Percentiles rank a stretch among this genome's conserved stretches.
These are phyloP conservation scores for Candoia aspera DNA, from an alignment of 2,113 vertebrate genomes.

Conservation along the genomic window DNA sequence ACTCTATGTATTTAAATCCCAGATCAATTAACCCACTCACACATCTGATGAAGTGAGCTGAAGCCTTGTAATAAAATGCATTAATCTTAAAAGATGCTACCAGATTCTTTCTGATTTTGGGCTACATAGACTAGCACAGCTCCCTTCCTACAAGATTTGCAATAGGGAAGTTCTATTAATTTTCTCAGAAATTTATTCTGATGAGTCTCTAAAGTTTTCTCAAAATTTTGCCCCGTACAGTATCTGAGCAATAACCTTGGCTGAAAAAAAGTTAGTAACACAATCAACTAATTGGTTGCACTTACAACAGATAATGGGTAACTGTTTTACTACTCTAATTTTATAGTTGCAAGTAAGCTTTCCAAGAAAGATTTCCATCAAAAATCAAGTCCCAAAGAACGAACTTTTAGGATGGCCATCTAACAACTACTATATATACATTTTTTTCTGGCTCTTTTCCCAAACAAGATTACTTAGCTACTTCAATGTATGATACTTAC, in stretches of 20 bases:
- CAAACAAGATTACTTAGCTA: background rate
- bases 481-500: slow-evolving; percentile 75
- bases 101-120: background rate
- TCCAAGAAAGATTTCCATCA: background rate
- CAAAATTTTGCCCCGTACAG: background rate
- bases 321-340: background rate
- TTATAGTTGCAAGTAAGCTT: background rate
- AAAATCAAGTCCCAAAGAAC: background rate
- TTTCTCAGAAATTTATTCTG: background rate
- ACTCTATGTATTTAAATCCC: background rate
- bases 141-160: background rate
- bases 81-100: background rate
- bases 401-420: background rate
- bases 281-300: background rate
- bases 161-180: background rate
- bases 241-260: background rate
- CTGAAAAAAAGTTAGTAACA: background rate
- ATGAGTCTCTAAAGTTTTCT: background rate
- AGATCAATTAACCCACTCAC: background rate
- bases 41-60: background rate
- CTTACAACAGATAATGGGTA: background rate
- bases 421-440: background rate
- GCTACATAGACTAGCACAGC: background rate
- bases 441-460: background rate
- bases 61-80: background rate